Evolutionary conservation across 2,888 invertebrate genomes (phyloP), one percentile per base, ranked within the genome.

Genomic region (Chirona hameri): DNA sequence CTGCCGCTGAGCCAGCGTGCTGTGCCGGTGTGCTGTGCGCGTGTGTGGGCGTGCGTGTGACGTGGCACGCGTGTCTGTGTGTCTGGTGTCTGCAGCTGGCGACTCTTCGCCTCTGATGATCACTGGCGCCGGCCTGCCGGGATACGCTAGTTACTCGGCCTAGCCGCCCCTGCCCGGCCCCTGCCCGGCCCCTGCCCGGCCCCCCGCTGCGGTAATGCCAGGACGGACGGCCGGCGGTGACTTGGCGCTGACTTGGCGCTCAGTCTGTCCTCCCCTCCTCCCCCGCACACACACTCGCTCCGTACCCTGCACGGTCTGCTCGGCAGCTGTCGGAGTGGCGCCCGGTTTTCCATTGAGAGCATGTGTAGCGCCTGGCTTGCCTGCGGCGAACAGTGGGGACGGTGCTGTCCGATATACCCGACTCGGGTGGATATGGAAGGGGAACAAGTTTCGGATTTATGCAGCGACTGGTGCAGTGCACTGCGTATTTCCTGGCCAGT

Each of bases 91-190:
- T 72, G 81, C 81, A 57, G 60, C 52, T 29, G 48, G 60, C 46
- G 48, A 55, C 1, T 31, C 24, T 55, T 7, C 72, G 81, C 39
- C 39, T 39, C 69, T 29, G 72, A 29, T 81, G 81, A 24, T 81
- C 52, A 72, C 79, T 27, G 39, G 39, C 39, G 46, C 52, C n/a
- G 82, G 48, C 29, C 31, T 24, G 24, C 57, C 69, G 48, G 81
- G 48, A n/a, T 18, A 65, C 60, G 21, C 80, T 27, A 48, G 82
- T 83, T 82, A 48, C 72, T 46, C 29, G n/a, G 52, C 60, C 55
- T 24, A 82, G 69, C 52, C 48, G 69, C 21, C 65, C 55, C 79
- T 79, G 52, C 69, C 82, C 52, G 52, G 15, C 52, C 52, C 7
- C 7, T 12, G 52, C 52, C 15, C 52, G 52, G 52, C 52, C 52